Base-by-base conservation (phyloP, 2,888 invertebrate genomes). In the Halictus ligatus region DNA sequence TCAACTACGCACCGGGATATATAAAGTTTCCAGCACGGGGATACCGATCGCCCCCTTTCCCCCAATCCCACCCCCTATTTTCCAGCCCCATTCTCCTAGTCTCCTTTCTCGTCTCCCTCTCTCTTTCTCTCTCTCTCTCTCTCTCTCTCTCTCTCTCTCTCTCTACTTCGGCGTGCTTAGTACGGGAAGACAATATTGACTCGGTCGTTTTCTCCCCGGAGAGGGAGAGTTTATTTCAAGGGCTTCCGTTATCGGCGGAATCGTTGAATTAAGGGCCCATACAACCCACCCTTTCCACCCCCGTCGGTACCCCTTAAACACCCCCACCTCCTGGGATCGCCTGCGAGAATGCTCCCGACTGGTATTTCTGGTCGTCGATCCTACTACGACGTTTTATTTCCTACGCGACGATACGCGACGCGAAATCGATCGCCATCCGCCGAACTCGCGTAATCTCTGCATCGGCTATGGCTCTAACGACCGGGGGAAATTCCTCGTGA, bases 141-240 rank as follows among this genome's bases (percentile, higher is more conserved):
- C 21, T 2, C 50, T 54, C 2, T 54, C 8, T 54, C 8, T 54
- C 21, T 21, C 0, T 54, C 21, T 54, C 21, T 54, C 8, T 54
- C 75, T 69, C 80, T 84, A 82, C 90, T 90, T 88, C 80, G 67
- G 67, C 79, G 88, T 79, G 89, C 87, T 89, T 91, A 90, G 89
- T 79, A 87, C 78, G 48, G 75, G 60, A 81, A 87, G 87, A 87
- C 89, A 91, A 91, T 90, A 90, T 90, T 90, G 88, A 82, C 90
- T 87, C 35, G 84, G 79, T 79, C 85, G 87, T 86, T 78, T 67
- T 86, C 90, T 82, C 80, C 78, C 81, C 29, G 58, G 50, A 81
- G 85, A 75, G 85, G 46, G 74, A 76, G 89, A 90, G 91, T 91
- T 91, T 91, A 91, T 91, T 88, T 89, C 91, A 91, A 90, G 91